Evolutionary conservation across 1,140 invertebrate genomes (phyloP), one percentile per base, ranked within the genome.

Genomic region (Pseudomyrmex gracilis): DNA sequence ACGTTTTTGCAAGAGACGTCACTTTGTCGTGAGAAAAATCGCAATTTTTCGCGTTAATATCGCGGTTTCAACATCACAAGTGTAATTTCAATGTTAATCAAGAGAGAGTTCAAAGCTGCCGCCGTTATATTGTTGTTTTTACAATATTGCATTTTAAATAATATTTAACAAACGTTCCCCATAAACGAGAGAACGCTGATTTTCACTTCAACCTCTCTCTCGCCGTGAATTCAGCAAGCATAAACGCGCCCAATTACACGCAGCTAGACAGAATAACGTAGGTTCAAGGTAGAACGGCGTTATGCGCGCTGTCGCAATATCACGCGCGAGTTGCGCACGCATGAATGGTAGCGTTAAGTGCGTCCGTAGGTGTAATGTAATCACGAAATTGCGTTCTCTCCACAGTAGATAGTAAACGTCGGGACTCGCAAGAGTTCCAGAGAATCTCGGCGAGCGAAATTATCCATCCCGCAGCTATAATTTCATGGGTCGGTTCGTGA

Each of bases 281-380:
- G 53, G 58, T 17, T 8, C 43, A 22, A 15, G 17, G 10, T 24
- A 55, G 43, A 61, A 76, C 17, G 12, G 12, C 15, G 58, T 7
- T 74, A 63, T 12, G 47, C 5, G 73, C 34, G 47, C 43, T 70
- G 12, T n/a, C 15, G 20, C 12, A 78, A 77, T 67, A 67, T 66
- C 47, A 67, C 51, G 63, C 24, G 15, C 51, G 24, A 15, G 15
- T n/a, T 17, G 45, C n/a, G 43, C n/a, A 58, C 20, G 51, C 53
- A 78, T 77, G 17, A 68, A 77, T 77, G 63, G 49, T 22, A 10
- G 8, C 17, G 71, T 13, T 77, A 77, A 77, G 34, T 68, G 49
- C 49, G 10, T 17, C 2, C 34, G 15, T 68, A 57, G 66, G n/a
- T 70, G 20, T 22, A 71, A 15, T 15, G 53, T 58, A 76, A 76